Percentiles rank a stretch among this genome's conserved stretches.
phyloP scores from a whole-genome alignment of 2,888 invertebrate species.

The Hyalella azteca region DNA sequence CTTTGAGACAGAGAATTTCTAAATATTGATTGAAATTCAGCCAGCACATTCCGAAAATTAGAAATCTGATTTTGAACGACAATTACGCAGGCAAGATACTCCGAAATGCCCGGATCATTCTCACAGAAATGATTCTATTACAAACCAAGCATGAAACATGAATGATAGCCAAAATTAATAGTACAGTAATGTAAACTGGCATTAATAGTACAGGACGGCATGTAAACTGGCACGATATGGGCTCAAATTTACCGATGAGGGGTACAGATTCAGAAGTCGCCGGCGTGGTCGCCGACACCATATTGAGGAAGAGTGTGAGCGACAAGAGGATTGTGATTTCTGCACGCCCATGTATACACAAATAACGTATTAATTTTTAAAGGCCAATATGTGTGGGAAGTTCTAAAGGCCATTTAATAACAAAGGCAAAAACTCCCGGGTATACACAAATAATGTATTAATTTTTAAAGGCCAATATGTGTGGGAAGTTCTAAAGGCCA shows the following conservation, averaged over 20 bases:
- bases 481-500: no score
- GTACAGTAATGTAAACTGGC: no score
- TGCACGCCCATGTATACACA: conserved; percentile 61
- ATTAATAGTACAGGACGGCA: no score
- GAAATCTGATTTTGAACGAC: background rate
- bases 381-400: no score
- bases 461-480: no score
- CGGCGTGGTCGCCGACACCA: conserved; percentile 71
- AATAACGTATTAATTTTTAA: conserved; percentile 31
- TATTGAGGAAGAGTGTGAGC: conserved; percentile 70
- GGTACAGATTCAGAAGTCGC: conserved; percentile 71
- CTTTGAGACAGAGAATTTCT: background rate
- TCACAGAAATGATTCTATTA: background rate
- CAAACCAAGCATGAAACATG: no score
- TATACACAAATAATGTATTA: no score
- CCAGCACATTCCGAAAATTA: background rate
- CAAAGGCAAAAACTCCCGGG: no score
- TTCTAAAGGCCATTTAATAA: no score
- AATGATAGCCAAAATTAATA: no score
- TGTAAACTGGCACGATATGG: no score
- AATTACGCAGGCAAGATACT: conserved; percentile 17
- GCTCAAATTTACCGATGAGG: conserved; percentile 68
- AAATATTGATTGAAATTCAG: no score
- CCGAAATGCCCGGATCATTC: background rate
- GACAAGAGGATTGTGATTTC: conserved; percentile 70